Evolutionary conservation across 2,888 invertebrate genomes (phyloP).

Genomic region (Platycnemis pennipes): DNA sequence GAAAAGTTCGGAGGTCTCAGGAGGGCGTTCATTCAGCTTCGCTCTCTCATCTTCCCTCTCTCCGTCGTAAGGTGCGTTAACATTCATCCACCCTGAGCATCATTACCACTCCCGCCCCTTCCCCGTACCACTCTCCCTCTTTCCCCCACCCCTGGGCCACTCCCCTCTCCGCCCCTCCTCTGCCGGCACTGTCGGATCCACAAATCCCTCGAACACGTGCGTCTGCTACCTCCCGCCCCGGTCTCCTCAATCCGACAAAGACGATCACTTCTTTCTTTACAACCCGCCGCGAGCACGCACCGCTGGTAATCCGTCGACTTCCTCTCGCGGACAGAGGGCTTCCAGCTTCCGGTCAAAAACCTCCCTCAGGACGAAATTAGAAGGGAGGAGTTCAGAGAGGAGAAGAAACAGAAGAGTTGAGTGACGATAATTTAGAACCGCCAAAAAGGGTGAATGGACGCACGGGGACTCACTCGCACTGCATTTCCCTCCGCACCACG

Average conservation of each 20-base stretch:
- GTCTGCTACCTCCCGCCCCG: background rate
- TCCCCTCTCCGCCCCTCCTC: too few species aligned
- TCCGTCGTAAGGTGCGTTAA: background rate
- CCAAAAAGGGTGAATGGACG: background rate
- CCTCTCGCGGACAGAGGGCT: background rate
- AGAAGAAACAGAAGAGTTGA: too few species aligned
- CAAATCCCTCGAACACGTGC: constrained; percentile 14
- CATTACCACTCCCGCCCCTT: background rate
- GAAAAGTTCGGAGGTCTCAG: background rate
- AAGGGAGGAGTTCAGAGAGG: background rate
- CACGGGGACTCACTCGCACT: background rate
- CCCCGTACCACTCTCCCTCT: background rate
- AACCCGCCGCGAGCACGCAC: background rate
- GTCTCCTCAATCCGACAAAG: background rate
- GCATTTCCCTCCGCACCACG: background rate
- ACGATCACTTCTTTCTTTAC: background rate
- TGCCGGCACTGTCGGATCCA: background rate
- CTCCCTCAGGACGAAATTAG: background rate
- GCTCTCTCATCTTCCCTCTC: background rate
- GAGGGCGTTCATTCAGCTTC: background rate
- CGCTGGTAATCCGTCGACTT: background rate
- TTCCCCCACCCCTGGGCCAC: too few species aligned
- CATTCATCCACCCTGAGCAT: too few species aligned
- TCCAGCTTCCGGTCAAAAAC: background rate
- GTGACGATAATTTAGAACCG: too few species aligned